Conservation (phyloP, 2,888 invertebrate genomes). For the Amphipoea oculea region DNA sequence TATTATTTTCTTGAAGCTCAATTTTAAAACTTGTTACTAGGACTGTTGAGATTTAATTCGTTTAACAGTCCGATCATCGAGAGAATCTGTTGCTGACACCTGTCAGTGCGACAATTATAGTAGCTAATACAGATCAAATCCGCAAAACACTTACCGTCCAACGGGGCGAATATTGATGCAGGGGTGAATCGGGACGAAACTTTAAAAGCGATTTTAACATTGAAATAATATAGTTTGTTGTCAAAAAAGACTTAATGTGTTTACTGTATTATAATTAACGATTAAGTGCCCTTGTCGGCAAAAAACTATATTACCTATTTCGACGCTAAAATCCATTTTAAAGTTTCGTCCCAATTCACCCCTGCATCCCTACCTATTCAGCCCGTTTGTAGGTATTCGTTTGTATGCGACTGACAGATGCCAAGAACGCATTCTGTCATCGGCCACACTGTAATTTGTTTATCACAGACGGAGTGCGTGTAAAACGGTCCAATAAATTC, state of each 20-base stretch:
- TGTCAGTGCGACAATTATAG: neutral
- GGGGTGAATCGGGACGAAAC: too few species aligned
- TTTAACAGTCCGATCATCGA: neutral
- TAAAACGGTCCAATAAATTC: slow-evolving; percentile 55
- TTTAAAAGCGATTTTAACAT: too few species aligned
- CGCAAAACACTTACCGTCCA: neutral
- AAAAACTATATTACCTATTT: too few species aligned
- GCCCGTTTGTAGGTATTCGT: neutral
- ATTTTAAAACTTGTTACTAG: neutral
- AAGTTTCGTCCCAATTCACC: too few species aligned
- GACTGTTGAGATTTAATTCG: neutral
- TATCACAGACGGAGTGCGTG: slow-evolving; percentile 24
- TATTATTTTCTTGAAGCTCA: neutral
- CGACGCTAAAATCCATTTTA: too few species aligned
- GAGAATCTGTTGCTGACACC: neutral
- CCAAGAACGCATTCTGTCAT: neutral
- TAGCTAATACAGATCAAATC: neutral
- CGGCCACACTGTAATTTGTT: neutral
- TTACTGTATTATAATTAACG: too few species aligned
- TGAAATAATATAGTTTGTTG: too few species aligned
- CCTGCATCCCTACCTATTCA: too few species aligned
- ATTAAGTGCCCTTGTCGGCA: too few species aligned
- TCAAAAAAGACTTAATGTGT: too few species aligned
- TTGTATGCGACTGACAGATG: neutral
- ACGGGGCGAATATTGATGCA: too few species aligned